A percentile compares a stretch with the other conserved stretches of the same genome.
phyloP scores from a whole-genome alignment of 1,140 invertebrate genomes.

The Drosophila tristis region DNA sequence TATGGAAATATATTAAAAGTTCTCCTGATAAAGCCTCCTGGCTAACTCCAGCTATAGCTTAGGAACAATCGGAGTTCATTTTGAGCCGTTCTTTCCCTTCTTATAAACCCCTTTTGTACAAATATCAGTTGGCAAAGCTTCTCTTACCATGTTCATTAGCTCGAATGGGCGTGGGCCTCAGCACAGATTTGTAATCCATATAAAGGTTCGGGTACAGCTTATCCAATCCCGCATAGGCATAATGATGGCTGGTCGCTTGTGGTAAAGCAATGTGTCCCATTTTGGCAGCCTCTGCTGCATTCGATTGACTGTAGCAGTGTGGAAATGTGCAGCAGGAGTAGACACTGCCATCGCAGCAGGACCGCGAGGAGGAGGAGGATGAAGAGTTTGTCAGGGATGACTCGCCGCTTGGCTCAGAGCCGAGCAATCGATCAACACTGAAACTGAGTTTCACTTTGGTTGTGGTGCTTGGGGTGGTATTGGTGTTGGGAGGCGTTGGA shows the following conservation, averaged over 20 bases:
- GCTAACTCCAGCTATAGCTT: too few species aligned
- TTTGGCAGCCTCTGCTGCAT: constrained; percentile 36
- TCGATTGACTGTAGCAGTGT: constrained; percentile 46
- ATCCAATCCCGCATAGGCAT: constrained; percentile 51
- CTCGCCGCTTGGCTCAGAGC: constrained; percentile 47
- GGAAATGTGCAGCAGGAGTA: constrained; percentile 63
- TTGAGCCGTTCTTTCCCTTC: too few species aligned
- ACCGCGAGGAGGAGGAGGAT: constrained; percentile 4
- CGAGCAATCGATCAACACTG: constrained; percentile 76
- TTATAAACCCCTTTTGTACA: not conserved
- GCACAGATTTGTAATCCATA: constrained; percentile 76
- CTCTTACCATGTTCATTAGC: constrained; percentile 66
- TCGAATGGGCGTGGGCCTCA: constrained; percentile 71
- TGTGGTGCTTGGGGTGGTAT: constrained; percentile 6
- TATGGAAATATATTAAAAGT: too few species aligned
- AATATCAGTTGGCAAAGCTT: not conserved
- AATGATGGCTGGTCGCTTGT: constrained; percentile 16
- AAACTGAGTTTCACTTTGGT: constrained; percentile 82
- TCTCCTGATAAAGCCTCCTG: too few species aligned
- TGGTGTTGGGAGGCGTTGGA: not conserved
- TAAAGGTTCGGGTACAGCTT: constrained; percentile 64
- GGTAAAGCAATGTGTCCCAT: constrained; percentile 10
- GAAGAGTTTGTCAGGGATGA: constrained; percentile 8
- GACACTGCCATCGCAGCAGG: constrained; percentile 57
- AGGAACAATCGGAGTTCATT: too few species aligned